Conservation (phyloP, 2,888 invertebrate species). For the Eristalis tenax region DNA sequence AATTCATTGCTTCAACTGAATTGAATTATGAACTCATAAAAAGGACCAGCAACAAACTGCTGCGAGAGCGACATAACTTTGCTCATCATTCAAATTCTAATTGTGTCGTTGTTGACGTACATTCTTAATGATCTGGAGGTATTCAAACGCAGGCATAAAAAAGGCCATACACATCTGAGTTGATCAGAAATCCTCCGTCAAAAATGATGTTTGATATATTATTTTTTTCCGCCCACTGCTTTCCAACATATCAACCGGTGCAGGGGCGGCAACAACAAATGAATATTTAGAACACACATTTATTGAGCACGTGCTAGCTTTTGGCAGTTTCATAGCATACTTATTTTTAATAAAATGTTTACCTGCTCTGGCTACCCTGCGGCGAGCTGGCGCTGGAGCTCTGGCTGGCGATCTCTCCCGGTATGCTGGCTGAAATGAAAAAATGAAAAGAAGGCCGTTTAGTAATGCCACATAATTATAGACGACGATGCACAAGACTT, state of each 20-base stretch:
- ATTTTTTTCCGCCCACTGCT: not conserved
- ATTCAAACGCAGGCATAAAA: not conserved
- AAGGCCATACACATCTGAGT: not conserved
- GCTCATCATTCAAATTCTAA: not conserved
- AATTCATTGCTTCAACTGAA: not conserved
- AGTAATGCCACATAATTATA: not conserved
- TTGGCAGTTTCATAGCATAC: not conserved
- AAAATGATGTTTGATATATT: not conserved
- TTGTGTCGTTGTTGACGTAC: not conserved
- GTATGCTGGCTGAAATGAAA: slow-evolving; percentile 1
- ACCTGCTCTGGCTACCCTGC: not conserved
- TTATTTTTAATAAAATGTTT: not conserved
- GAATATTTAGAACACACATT: not conserved
- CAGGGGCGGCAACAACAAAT: not conserved
- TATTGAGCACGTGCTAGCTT: not conserved
- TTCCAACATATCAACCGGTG: not conserved
- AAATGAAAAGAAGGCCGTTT: not conserved
- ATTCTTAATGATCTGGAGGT: not conserved
- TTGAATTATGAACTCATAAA: not conserved
- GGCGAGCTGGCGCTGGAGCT: slow-evolving; percentile 19
- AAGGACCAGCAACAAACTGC: not conserved
- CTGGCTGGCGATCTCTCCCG: slow-evolving; percentile 6
- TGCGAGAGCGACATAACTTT: not conserved
- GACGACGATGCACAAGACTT: not conserved
- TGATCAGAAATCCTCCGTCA: not conserved